Base-by-base conservation (phyloP, 2,888 invertebrate genomes). In the Sceliomorpha sp. region DNA sequence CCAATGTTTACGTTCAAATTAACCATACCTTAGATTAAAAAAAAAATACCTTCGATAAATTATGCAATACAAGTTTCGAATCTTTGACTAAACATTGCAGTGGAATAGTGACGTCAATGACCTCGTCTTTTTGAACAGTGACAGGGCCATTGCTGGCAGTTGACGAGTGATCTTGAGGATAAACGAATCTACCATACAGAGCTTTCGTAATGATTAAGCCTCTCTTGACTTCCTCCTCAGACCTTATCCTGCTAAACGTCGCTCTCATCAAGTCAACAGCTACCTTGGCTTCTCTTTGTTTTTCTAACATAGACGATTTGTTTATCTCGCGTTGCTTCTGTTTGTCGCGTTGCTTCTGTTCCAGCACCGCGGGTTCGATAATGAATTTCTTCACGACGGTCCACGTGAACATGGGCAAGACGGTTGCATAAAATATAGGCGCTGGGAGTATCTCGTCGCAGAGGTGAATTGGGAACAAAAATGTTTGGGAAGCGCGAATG, bases 51-150 rank as follows among this genome's bases (percentile, higher is more conserved):
- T 98, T 98, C 51, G 95, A 93, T 48, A 94, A 92, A 75, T 95
- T 94, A 69, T 96, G 93, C 39, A 98, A 90, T 68, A 94, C 92
- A 48, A 99, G 90, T 84, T 94, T 93, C n/a, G 98, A 95, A 86
- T 98, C 95, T 84, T 95, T 96, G 50, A 98, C 95, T 77, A 98
- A 92, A 84, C 98, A 97, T 89, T 99, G 99, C 15, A 99, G 84
- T 0, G 98, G 97, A 78, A 98, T 92, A n/a, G 96, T 97, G 9
- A 98, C 98, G 88, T 98, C 98, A 66, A 97, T 93, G 1, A 93
- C 90, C 78, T 94, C 93, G 34, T 90, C 87, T 39, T 82, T 83
- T 2, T 76, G 79, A 1, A 78, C 80, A 10, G 60, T 64, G 1
- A 68, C 76, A 42, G 75, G 70, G 7, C 87, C 87, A 2, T 78